Percentiles rank a stretch among this genome's conserved stretches.
phyloP scores from a whole-genome alignment of 2,797 vertebrate species.

The Xiphorhynchus erythropygius region DNA sequence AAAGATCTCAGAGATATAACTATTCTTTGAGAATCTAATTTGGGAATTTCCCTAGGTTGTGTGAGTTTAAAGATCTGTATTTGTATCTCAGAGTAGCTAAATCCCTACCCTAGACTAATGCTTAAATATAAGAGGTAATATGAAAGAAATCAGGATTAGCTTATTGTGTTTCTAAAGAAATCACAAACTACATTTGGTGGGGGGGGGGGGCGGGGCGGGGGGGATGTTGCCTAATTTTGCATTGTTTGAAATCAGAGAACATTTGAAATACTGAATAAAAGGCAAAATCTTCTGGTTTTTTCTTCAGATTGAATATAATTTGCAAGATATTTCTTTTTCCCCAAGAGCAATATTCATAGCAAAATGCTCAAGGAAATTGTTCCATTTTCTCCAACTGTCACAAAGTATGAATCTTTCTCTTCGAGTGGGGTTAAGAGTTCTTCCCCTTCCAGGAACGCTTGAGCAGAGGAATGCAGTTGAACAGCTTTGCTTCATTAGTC shows the following conservation, averaged over 20 bases:
- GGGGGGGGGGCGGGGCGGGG: too few species aligned
- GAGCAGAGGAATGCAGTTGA: slow-evolving; percentile 49
- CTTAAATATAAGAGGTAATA: neutral
- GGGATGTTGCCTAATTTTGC: neutral
- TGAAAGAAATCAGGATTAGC: neutral
- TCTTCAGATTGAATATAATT: neutral
- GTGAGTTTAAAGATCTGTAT: neutral
- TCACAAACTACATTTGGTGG: neutral
- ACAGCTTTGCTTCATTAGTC: slow-evolving; percentile 50
- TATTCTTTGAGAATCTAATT: neutral
- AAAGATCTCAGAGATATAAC: neutral
- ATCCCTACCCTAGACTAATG: neutral
- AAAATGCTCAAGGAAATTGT: neutral
- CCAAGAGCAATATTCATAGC: neutral
- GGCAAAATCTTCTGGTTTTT: neutral
- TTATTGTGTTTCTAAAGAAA: neutral
- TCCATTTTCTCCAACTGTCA: neutral
- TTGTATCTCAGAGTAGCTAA: neutral
- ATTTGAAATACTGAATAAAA: neutral
- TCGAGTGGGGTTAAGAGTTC: neutral
- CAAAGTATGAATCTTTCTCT: neutral
- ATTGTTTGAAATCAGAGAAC: neutral
- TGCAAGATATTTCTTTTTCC: neutral
- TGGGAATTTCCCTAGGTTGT: neutral
- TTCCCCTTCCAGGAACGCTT: slow-evolving; percentile 1